These are phyloP conservation scores for Chorisops tibialis DNA, from an alignment of 2,888 invertebrate species.

Conservation along the genomic window DNA sequence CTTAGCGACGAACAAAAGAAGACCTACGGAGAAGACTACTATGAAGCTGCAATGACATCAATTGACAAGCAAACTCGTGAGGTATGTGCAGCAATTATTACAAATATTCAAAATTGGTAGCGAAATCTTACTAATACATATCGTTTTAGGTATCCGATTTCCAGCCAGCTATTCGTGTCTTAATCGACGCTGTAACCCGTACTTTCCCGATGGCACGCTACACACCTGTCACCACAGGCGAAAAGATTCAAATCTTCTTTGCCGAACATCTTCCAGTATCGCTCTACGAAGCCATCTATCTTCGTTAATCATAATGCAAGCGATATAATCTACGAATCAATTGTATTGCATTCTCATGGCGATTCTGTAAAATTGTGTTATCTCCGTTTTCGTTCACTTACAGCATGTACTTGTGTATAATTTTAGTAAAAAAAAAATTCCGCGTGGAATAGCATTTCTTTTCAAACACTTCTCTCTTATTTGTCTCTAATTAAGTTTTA, in stretches of 20 bases:
- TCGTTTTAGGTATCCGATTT: conserved; percentile 70
- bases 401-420: too few species aligned
- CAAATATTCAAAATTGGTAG: too few species aligned
- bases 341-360: too few species aligned
- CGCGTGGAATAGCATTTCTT: too few species aligned
- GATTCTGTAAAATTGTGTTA: too few species aligned
- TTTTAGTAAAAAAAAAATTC: too few species aligned
- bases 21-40: conserved; percentile 79
- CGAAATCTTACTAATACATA: too few species aligned
- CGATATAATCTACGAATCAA: too few species aligned
- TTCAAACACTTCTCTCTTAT: too few species aligned
- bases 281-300: conserved; percentile 74
- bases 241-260: conserved; percentile 74
- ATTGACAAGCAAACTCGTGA: conserved; percentile 75
- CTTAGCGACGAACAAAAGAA: conserved; percentile 72
- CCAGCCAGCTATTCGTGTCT: conserved; percentile 69
- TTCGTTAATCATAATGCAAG: too few species aligned
- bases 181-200: conserved; percentile 73
- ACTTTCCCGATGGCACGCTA: conserved; percentile 81
- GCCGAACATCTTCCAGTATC: conserved; percentile 79
- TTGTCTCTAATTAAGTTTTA: too few species aligned
- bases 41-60: conserved; percentile 74
- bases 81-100: conserved; percentile 38
- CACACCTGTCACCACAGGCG: conserved; percentile 74
- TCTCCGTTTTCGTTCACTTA: too few species aligned